Percentiles rank a stretch among this genome's conserved stretches.
phyloP scores from a whole-genome alignment of 2,888 invertebrate species.

The Didymodactylos carnosus region DNA sequence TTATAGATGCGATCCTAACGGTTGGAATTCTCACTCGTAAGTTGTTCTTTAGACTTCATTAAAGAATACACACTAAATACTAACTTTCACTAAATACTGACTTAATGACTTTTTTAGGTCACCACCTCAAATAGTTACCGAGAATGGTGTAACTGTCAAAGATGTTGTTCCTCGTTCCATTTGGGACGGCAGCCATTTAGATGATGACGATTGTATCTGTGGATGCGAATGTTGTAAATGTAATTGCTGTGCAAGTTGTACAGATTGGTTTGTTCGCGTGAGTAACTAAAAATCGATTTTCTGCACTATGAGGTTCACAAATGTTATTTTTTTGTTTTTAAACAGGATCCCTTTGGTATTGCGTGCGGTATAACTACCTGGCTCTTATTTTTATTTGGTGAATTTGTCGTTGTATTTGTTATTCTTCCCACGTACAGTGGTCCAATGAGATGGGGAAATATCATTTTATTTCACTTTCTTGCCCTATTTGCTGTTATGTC shows the following conservation, averaged over 20 bases:
- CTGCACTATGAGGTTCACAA: background rate
- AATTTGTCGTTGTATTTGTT: conserved; percentile 57
- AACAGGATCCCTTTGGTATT: conserved; percentile 67
- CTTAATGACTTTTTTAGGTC: too few species aligned
- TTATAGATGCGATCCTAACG: too few species aligned
- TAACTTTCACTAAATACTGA: too few species aligned
- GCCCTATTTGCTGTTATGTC: conserved; percentile 52
- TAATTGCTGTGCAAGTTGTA: background rate
- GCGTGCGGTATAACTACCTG: conserved; percentile 62
- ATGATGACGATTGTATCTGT: conserved; percentile 10
- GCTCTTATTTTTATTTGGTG: conserved; percentile 58
- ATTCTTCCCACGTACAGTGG: conserved; percentile 56
- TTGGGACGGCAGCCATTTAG: background rate
- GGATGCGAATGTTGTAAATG: conserved; percentile 7
- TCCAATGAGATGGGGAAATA: conserved; percentile 39
- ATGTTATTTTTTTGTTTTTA: conserved; percentile 53
- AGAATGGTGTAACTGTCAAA: background rate
- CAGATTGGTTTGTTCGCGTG: conserved; percentile 7
- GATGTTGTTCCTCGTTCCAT: background rate
- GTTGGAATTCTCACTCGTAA: too few species aligned
- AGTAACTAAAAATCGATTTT: background rate
- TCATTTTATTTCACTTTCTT: conserved; percentile 60
- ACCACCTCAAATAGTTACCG: too few species aligned
- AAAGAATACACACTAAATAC: too few species aligned
- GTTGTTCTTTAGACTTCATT: too few species aligned